Conservation (phyloP, 2,113 vertebrate genomes). For the Notarius lentiginosus region DNA sequence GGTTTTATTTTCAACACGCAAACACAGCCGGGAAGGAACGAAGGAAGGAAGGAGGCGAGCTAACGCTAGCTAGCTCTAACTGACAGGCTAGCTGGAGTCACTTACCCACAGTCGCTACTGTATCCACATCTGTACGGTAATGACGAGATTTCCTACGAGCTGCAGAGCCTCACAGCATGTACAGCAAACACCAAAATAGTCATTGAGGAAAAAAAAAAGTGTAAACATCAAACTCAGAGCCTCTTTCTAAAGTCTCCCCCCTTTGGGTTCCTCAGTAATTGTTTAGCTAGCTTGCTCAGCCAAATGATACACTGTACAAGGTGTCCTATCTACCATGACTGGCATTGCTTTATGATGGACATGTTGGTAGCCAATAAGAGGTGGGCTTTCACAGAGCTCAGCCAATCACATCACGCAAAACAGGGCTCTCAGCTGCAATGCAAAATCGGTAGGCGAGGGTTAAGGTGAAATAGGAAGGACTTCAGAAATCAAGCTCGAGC, state of each 20-base stretch:
- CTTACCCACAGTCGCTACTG: slow-evolving; percentile 70
- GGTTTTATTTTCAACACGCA: neutral
- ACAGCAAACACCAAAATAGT: slow-evolving; percentile 27
- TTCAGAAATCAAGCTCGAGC: slow-evolving; percentile 65
- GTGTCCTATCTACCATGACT: slow-evolving; percentile 74
- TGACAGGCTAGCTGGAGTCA: slow-evolving; percentile 61
- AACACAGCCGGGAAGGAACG: slow-evolving; percentile 15
- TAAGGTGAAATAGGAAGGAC: slow-evolving; percentile 64
- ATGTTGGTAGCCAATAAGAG: slow-evolving; percentile 60
- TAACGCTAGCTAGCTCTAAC: slow-evolving; percentile 41
- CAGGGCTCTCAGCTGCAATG: slow-evolving; percentile 8
- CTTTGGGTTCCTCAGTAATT: slow-evolving; percentile 69
- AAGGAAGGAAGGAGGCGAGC: neutral
- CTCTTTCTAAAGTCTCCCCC: slow-evolving; percentile 55
- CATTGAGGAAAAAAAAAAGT: slow-evolving; percentile 9
- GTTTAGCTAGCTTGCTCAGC: slow-evolving; percentile 70
- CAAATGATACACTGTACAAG: slow-evolving; percentile 69
- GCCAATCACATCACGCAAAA: slow-evolving; percentile 60
- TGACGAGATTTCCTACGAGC: slow-evolving; percentile 46
- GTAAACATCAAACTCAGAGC: slow-evolving; percentile 44
- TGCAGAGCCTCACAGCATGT: slow-evolving; percentile 13
- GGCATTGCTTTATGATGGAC: slow-evolving; percentile 65
- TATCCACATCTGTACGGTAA: slow-evolving; percentile 73
- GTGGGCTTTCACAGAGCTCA: neutral
- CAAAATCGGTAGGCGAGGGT: slow-evolving; percentile 57